These are phyloP conservation scores for Python bivittatus DNA, from an alignment of 2,113 vertebrate genomes.

Conservation along the genomic window DNA sequence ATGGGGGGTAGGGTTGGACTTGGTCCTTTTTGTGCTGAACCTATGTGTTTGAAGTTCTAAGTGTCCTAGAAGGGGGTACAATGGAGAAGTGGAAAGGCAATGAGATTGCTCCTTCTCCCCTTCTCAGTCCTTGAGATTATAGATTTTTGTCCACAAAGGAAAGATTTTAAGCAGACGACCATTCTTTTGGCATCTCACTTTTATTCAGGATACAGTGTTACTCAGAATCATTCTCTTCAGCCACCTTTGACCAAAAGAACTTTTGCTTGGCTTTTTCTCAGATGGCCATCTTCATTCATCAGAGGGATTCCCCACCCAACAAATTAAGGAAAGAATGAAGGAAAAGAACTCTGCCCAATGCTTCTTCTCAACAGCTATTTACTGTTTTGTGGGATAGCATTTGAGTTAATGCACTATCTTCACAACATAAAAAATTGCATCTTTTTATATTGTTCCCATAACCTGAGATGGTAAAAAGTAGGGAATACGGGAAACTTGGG, in stretches of 20 bases:
- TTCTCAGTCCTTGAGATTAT: neutral
- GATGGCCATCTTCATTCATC: neutral
- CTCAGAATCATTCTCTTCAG: neutral
- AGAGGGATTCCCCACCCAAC: neutral
- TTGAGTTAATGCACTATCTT: neutral
- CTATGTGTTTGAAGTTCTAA: neutral
- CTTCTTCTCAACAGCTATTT: no score
- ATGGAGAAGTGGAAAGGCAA: neutral
- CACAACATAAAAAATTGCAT: neutral
- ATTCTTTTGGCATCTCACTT: neutral
- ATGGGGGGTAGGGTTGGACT: neutral
- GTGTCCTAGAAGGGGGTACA: neutral
- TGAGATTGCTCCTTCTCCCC: neutral
- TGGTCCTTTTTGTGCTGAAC: slow-evolving; percentile 46
- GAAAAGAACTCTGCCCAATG: no score
- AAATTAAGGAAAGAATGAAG: neutral
- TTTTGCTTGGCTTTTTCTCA: neutral
- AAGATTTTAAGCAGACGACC: neutral
- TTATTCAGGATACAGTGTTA: neutral
- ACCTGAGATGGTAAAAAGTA: neutral
- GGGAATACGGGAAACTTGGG: neutral
- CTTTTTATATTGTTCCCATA: neutral
- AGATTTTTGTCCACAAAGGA: neutral
- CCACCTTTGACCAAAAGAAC: neutral
- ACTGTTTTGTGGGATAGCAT: no score